phyloP scores from a whole-genome alignment of 2,888 invertebrate species.

The Smittia sp. region DNA sequence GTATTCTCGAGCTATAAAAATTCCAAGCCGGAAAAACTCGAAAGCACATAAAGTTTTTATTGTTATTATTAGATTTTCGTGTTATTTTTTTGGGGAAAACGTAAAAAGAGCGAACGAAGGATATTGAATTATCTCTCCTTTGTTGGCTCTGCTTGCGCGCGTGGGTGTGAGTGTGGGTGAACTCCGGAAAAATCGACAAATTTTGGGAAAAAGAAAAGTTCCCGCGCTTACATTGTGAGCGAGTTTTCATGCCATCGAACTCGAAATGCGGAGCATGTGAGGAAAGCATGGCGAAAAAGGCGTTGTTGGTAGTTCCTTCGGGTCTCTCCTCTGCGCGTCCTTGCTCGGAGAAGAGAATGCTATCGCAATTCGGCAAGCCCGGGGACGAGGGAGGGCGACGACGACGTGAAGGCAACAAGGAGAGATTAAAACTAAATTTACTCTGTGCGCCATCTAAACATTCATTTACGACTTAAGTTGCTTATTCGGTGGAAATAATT shows the following conservation, averaged over 20 bases:
- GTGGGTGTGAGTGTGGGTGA: neutral
- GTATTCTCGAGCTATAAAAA: neutral
- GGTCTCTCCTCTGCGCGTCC: neutral
- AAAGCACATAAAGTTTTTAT: conserved; percentile 24
- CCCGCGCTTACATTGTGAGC: neutral
- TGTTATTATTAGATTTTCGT: conserved; percentile 27
- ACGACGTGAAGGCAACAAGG: neutral
- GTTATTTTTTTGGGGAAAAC: conserved; percentile 18
- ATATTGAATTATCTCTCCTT: conserved; percentile 25
- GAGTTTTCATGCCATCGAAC: conserved; percentile 22
- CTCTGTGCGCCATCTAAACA: neutral
- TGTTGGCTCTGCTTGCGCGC: neutral
- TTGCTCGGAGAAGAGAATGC: neutral
- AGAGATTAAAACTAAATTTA: conserved; percentile 23
- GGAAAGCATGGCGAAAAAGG: conserved; percentile 35
- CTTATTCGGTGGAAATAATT: conserved; percentile 14
- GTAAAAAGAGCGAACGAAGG: neutral
- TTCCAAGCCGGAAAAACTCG: conserved; percentile 3
- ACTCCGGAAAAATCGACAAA: conserved; percentile 8
- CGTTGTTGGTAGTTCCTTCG: conserved; percentile 7
- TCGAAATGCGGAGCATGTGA: conserved; percentile 2
- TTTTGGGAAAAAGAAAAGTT: conserved; percentile 1
- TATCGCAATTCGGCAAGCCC: neutral
- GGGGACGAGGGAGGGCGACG: neutral
- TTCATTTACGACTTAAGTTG: conserved; percentile 18